Base-by-base conservation (phyloP, 2,113 vertebrate species). In the Saccopteryx bilineata region DNA sequence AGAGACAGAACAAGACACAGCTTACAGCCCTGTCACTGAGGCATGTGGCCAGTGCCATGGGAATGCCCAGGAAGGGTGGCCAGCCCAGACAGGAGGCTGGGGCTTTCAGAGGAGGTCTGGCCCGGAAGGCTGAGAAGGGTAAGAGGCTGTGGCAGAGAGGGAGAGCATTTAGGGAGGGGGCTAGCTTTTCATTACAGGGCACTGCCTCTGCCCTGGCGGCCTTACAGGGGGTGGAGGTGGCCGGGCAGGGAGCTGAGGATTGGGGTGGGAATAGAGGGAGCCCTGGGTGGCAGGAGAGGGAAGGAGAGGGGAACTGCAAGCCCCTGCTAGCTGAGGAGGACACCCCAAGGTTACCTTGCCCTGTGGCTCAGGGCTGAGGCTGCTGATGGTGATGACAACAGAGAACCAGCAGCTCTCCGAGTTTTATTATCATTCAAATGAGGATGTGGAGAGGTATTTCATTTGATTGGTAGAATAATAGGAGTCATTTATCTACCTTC, bases 401-500 rank as follows among this genome's bases (percentile, higher is more conserved):
- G 97, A 96, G 98, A 99, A 93, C 97, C 94, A 18, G 94, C 98
- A 96, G 97, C 96, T 98, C 99, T 99, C 98, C 1, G 95, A 97
- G 98, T 99, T 98, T 99, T 99, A 98, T 99, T 99, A 98, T 99
- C 98, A 98, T 99, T 99, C 99, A 99, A 99, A 97, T 99, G 98
- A 99, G 99, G 99, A 99, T 97, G 98, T 97, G 97, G 98, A 98
- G 98, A 99, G 98, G 99, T 98, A 98, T 99, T 99, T 99, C 98
- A 97, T 99, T 99, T 98, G 99, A 99, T 99, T 99, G 99, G 98
- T 98, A 98, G 99, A 99, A 99, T 99, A 99, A 99, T 99, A 99
- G 99, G 98, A 98, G 98, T 98, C 99, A 98, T 99, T 99, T 99
- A 99, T 99, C 99, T 99, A 98, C 98, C 94, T 99, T 98, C 98